phyloP scores from a whole-genome alignment of 2,888 invertebrate genomes.

The Eubasilissa splendida region DNA sequence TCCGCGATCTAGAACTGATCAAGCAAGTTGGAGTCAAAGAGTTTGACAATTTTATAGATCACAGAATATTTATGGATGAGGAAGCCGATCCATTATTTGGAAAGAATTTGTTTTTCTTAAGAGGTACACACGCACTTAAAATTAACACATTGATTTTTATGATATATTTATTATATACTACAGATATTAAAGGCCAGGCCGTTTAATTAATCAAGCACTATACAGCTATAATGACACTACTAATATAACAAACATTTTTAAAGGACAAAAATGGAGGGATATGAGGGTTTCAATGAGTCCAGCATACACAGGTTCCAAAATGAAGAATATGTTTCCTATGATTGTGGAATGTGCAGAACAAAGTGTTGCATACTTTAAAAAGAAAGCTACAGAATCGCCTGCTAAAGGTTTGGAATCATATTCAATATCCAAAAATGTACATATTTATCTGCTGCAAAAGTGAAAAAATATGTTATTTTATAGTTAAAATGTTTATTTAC shows the following conservation, averaged over 20 bases:
- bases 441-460: not conserved
- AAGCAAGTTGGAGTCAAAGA: conserved; percentile 61
- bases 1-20: conserved; percentile 63
- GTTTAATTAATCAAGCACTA: too few relatives aligned
- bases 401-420: conserved; percentile 57
- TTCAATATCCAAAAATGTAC: not conserved
- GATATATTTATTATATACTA: too few relatives aligned
- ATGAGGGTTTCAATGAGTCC: conserved; percentile 62
- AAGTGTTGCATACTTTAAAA: conserved; percentile 60
- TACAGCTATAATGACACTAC: too few relatives aligned
- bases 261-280: conserved; percentile 61
- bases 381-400: conserved; percentile 59
- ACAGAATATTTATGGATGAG: conserved; percentile 60
- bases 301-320: conserved; percentile 62
- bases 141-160: too few relatives aligned
- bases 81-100: conserved; percentile 62
- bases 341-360: conserved; percentile 61
- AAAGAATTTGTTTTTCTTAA: conserved; percentile 61
- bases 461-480: not conserved
- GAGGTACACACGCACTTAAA: conserved; percentile 54
- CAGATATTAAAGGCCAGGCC: not conserved
- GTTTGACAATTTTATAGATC: conserved; percentile 62
- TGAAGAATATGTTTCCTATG: conserved; percentile 62
- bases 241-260: conserved; percentile 15
- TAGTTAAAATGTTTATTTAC: not conserved